Conservation (phyloP, 1,140 invertebrate genomes). For the Ridgeia piscesae region DNA sequence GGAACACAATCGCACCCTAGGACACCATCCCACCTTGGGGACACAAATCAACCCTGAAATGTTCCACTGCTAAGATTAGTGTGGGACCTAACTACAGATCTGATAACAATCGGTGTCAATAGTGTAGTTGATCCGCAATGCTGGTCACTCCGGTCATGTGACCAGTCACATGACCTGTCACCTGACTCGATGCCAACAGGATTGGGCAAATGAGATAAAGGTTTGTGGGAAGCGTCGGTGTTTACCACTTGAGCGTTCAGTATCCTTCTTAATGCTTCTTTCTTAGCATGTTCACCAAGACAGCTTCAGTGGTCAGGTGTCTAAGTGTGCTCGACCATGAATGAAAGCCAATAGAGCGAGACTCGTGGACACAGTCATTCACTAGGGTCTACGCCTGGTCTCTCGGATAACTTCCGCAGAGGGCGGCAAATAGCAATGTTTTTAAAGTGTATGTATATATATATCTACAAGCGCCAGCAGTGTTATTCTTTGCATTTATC, state of each 20-base stretch:
- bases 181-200: not conserved
- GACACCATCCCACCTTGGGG: no score
- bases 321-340: not conserved
- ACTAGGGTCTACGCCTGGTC: not conserved
- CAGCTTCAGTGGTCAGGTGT: no score
- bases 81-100: not conserved
- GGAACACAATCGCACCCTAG: no score
- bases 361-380: not conserved
- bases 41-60: not conserved
- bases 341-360: not conserved
- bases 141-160: not conserved
- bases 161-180: not conserved
- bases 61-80: not conserved
- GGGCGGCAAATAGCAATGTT: not conserved
- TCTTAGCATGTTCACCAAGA: not conserved
- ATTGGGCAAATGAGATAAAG: not conserved
- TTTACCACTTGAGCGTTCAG: not conserved
- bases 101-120: not conserved
- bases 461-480: not conserved
- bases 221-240: not conserved
- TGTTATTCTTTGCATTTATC: conserved; percentile 6
- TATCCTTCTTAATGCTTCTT: not conserved
- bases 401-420: not conserved
- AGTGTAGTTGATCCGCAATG: not conserved
- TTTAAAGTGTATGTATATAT: not conserved